phyloP scores from a whole-genome alignment of 2,797 vertebrate species.

The Orestias chungarensis region DNA sequence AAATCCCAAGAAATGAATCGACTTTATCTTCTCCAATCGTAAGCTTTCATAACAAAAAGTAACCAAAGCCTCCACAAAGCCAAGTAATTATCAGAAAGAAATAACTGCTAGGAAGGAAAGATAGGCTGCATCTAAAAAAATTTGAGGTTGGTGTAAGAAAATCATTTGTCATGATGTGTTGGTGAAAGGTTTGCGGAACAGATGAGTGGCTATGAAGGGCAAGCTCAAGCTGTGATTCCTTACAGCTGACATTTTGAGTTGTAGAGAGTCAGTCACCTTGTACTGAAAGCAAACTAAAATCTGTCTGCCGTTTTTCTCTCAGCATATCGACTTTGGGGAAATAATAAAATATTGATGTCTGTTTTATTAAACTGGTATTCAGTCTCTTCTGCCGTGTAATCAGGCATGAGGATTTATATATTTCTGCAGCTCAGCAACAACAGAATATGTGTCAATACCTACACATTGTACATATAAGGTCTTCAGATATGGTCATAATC shows the following conservation, averaged over 20 bases:
- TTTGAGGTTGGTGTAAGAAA: slow-evolving; percentile 6
- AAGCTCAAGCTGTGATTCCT: slow-evolving; percentile 16
- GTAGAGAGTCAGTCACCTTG: slow-evolving; percentile 23
- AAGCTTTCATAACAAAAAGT: slow-evolving; percentile 1
- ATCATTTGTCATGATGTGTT: slow-evolving; percentile 3
- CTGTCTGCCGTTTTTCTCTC: neutral
- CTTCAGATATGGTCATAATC: too few species aligned
- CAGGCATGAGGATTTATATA: neutral
- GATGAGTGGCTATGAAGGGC: neutral
- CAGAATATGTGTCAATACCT: neutral
- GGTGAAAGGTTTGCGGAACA: slow-evolving; percentile 15
- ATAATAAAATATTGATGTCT: slow-evolving; percentile 3
- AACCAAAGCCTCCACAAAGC: slow-evolving; percentile 10
- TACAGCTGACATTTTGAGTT: slow-evolving; percentile 11
- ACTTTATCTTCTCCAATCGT: neutral
- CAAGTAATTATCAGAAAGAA: slow-evolving; percentile 16
- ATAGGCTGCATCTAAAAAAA: neutral
- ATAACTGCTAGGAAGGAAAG: neutral
- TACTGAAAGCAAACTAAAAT: slow-evolving; percentile 13
- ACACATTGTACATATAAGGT: too few species aligned
- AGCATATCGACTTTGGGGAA: neutral
- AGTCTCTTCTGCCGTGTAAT: neutral
- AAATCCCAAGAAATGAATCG: slow-evolving; percentile 20
- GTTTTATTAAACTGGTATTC: slow-evolving; percentile 5
- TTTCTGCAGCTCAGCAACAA: neutral